A percentile compares a stretch with the other conserved stretches of the same genome.
phyloP scores from a whole-genome alignment of 2,888 invertebrate genomes.

The Tortricodes alternella region DNA sequence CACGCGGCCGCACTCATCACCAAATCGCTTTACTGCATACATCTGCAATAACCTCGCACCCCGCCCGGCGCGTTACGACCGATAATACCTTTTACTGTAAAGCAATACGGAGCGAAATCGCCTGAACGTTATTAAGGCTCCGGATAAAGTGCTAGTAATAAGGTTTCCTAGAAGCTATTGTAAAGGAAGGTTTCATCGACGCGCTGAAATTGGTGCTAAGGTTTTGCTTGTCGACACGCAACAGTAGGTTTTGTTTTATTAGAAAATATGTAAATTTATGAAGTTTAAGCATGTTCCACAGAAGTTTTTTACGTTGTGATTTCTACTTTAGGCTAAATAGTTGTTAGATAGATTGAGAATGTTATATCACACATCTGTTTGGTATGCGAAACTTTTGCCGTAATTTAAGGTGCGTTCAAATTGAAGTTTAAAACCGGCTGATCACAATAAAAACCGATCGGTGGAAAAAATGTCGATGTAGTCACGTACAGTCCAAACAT shows the following conservation, averaged over 20 bases:
- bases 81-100: conserved; percentile 45
- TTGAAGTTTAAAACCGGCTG: not conserved
- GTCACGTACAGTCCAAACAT: conserved; percentile 48
- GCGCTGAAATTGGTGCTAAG: conserved; percentile 48
- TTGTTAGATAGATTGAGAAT: too few species aligned
- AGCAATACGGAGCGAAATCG: conserved; percentile 48
- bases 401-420: not conserved
- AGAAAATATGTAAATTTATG: not conserved
- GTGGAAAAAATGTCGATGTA: conserved; percentile 35
- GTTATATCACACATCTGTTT: too few species aligned
- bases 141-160: conserved; percentile 47
- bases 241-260: conserved; percentile 22
- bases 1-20: conserved; percentile 20
- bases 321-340: too few species aligned
- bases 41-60: conserved; percentile 50
- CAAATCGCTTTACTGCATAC: conserved; percentile 42
- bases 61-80: conserved; percentile 41
- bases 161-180: conserved; percentile 62
- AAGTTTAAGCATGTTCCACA: not conserved
- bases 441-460: conserved; percentile 17
- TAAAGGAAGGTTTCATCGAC: conserved; percentile 58
- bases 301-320: too few species aligned
- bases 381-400: too few species aligned
- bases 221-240: conserved; percentile 47
- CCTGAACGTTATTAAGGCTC: conserved; percentile 34